A percentile compares a stretch with the other conserved stretches of the same genome.
Conservation (phyloP, 1,140 invertebrate genomes). For the Drosophila takahashii region DNA sequence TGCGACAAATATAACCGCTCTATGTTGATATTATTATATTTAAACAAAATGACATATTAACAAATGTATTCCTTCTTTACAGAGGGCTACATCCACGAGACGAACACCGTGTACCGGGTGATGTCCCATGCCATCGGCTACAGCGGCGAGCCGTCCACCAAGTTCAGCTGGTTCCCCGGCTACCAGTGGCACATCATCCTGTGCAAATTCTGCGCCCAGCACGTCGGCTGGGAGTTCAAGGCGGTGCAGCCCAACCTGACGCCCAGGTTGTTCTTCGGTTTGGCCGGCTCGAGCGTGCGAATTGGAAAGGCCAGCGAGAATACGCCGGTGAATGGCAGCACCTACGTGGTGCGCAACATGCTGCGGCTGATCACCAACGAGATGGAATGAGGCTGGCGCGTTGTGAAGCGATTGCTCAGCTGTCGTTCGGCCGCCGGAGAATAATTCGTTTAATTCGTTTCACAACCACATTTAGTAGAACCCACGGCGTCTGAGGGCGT, state of each 20-base stretch:
- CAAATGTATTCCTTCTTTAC: slow-evolving; percentile 6
- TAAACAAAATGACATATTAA: too few relatives aligned
- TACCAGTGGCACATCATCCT: slow-evolving; percentile 92
- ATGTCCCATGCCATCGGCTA: slow-evolving; percentile 86
- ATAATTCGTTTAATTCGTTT: slow-evolving; percentile 42
- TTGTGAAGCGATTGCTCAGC: slow-evolving; percentile 57
- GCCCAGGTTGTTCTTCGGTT: slow-evolving; percentile 90
- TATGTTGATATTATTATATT: too few relatives aligned
- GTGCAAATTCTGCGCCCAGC: slow-evolving; percentile 88
- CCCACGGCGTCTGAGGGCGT: neutral
- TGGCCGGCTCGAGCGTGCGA: slow-evolving; percentile 85
- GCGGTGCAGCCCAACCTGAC: slow-evolving; percentile 87
- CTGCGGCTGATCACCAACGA: slow-evolving; percentile 59
- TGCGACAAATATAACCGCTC: too few relatives aligned
- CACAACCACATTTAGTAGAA: slow-evolving; percentile 31
- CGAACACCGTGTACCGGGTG: slow-evolving; percentile 89
- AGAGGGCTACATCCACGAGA: slow-evolving; percentile 92
- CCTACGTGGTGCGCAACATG: slow-evolving; percentile 65
- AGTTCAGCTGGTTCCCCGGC: slow-evolving; percentile 94
- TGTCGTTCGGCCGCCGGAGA: slow-evolving; percentile 4
- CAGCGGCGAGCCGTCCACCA: slow-evolving; percentile 87
- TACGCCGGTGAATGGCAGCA: slow-evolving; percentile 51
- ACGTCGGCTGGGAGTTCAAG: slow-evolving; percentile 93
- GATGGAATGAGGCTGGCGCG: slow-evolving; percentile 70
- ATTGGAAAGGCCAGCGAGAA: slow-evolving; percentile 60